Conservation (phyloP, 2,797 vertebrate species). For the Peromyscus aztecus region DNA sequence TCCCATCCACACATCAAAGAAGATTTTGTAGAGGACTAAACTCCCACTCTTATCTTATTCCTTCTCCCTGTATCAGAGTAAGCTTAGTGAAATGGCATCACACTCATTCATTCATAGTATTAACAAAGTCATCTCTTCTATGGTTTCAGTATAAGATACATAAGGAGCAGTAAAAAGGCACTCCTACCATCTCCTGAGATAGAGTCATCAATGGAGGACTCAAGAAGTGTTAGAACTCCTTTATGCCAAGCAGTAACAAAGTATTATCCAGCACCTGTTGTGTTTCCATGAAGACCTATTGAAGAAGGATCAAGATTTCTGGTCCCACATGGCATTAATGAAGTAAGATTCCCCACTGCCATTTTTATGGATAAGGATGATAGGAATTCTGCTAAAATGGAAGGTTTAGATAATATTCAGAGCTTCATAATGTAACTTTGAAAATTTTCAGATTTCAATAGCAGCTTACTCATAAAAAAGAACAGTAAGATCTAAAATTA, state of each 20-base stretch:
- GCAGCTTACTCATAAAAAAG: background rate
- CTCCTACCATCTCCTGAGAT: background rate
- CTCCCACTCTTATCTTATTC: background rate
- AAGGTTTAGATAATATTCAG: background rate
- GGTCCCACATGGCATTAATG: background rate
- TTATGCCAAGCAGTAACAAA: background rate
- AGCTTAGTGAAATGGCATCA: background rate
- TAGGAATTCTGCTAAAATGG: background rate
- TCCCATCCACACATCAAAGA: background rate
- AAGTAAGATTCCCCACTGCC: background rate
- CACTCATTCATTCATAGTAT: background rate
- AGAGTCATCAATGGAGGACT: background rate
- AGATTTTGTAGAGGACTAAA: background rate
- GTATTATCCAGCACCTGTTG: background rate
- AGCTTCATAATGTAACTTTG: background rate
- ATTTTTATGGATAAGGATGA: background rate
- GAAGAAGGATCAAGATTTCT: background rate
- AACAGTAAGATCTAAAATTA: background rate
- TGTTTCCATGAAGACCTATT: background rate
- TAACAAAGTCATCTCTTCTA: background rate
- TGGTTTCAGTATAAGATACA: background rate
- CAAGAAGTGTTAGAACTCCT: background rate
- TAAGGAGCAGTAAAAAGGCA: background rate
- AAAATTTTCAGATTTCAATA: background rate
- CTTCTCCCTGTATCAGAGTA: background rate